Base-by-base conservation (phyloP, 2,888 invertebrate species). In the Andrena hattorfiana region DNA sequence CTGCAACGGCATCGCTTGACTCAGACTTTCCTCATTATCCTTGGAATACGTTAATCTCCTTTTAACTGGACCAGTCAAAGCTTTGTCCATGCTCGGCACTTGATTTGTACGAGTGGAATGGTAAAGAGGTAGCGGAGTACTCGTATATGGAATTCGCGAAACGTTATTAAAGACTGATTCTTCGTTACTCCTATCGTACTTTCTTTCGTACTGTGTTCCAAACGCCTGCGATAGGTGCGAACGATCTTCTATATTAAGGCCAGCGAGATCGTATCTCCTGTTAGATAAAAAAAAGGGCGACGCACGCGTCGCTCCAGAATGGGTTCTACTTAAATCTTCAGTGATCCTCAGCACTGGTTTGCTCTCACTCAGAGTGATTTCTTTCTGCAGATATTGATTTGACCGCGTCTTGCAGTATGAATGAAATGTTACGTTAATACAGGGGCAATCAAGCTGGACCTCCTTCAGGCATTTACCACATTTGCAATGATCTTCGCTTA, bases 401-500 rank as follows among this genome's bases (percentile, higher is more conserved):
- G 81, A 79, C 49, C 56, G 72, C 8, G 72, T 49, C 63, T 59
- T 70, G 20, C 62, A 30, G n/a, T 73, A 63, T 3, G 82, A 73
- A 7, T 64, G 74, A 54, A 82, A 48, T 60, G 71, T 74, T 54
- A 82, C 82, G 48, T 70, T 84, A 54, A 78, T 74, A 13, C 73
- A 82, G 56, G 73, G 77, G 32, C 74, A 54, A n/a, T 71, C 72
- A 4, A 16, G 26, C 8, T 68, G 68, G 68, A n/a, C 13, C 26
- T 74, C 42, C 16, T 64, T 76, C n/a, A 2, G 1, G 0, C 35
- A 28, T 8, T 60, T 48, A 32, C 5, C n/a, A 30, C 30, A 48
- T 77, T 49, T 62, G 35, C 8, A 48, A 23, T 69, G 48, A 20
- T 10, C 48, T 13, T 16, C 6, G 4, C 23, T 62, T 30, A 26